Evolutionary conservation across 2,888 invertebrate species (phyloP).

Genomic region (Patella caerulea): DNA sequence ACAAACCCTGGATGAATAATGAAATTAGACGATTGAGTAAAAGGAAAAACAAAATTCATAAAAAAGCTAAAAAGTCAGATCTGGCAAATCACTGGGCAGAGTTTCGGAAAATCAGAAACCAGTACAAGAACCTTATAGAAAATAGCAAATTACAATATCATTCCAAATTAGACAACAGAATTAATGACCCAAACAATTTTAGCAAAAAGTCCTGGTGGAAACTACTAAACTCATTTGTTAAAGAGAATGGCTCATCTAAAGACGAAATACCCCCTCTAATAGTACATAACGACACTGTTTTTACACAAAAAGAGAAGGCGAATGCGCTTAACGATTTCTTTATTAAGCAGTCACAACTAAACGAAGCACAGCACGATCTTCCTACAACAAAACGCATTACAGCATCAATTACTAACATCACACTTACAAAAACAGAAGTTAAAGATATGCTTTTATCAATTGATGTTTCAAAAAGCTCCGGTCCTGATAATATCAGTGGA

Average conservation of each 20-base stretch:
- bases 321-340: conserved; percentile 1
- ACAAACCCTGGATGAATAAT: not conserved
- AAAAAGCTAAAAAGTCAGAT: conserved; percentile 9
- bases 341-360: not conserved
- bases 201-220: conserved; percentile 4
- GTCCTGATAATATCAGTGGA: too few species aligned
- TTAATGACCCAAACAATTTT: not conserved
- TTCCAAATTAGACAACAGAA: too few species aligned
- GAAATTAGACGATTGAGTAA: not conserved
- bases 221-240: not conserved
- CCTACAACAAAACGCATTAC: too few species aligned
- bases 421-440: too few species aligned
- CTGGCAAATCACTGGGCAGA: not conserved
- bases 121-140: not conserved
- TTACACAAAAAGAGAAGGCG: not conserved
- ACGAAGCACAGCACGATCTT: too few species aligned
- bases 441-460: too few species aligned
- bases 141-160: too few species aligned
- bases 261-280: not conserved
- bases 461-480: too few species aligned
- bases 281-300: not conserved
- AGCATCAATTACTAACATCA: too few species aligned
- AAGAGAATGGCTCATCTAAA: not conserved
- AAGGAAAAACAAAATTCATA: not conserved
- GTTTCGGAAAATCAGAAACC: conserved; percentile 10